phyloP scores from a whole-genome alignment of 1,140 invertebrate genomes.

The Papilio aristodemus region DNA sequence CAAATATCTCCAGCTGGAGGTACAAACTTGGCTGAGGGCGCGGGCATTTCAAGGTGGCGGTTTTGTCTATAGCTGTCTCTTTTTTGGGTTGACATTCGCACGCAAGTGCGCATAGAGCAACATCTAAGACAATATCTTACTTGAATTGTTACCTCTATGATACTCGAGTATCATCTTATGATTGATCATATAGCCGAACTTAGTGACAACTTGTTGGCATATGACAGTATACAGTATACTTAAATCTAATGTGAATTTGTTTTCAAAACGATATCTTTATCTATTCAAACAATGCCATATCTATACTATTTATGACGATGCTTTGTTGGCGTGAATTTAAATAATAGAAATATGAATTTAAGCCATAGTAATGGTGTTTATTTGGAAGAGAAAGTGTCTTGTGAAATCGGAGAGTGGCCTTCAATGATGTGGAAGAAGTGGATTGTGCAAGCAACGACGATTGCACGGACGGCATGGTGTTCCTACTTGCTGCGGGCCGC shows the following conservation, averaged over 20 bases:
- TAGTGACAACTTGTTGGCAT: slow-evolving; percentile 37
- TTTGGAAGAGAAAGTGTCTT: slow-evolving; percentile 76
- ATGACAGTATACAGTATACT: slow-evolving; percentile 37
- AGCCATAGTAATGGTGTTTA: slow-evolving; percentile 45
- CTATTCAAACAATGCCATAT: slow-evolving; percentile 9
- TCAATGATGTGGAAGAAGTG: slow-evolving; percentile 79
- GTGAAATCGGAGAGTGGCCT: slow-evolving; percentile 74
- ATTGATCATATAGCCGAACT: not conserved
- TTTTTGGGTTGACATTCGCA: too few species aligned
- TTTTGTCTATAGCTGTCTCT: too few species aligned
- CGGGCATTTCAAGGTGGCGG: too few species aligned
- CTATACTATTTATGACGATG: slow-evolving; percentile 46
- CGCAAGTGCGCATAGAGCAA: too few species aligned
- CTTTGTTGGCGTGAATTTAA: slow-evolving; percentile 32
- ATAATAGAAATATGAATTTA: slow-evolving; percentile 50
- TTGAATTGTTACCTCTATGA: too few species aligned
- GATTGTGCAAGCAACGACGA: slow-evolving; percentile 71
- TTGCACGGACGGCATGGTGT: slow-evolving; percentile 41
- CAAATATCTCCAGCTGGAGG: too few species aligned
- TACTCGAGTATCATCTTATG: too few species aligned
- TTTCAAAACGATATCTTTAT: slow-evolving; percentile 17
- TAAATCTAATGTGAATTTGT: slow-evolving; percentile 23
- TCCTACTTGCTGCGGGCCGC: slow-evolving; percentile 37
- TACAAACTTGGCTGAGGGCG: too few species aligned
- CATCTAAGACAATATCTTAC: too few species aligned